Base-by-base conservation (phyloP, 2,888 invertebrate genomes). In the Cheilosia pagana region DNA sequence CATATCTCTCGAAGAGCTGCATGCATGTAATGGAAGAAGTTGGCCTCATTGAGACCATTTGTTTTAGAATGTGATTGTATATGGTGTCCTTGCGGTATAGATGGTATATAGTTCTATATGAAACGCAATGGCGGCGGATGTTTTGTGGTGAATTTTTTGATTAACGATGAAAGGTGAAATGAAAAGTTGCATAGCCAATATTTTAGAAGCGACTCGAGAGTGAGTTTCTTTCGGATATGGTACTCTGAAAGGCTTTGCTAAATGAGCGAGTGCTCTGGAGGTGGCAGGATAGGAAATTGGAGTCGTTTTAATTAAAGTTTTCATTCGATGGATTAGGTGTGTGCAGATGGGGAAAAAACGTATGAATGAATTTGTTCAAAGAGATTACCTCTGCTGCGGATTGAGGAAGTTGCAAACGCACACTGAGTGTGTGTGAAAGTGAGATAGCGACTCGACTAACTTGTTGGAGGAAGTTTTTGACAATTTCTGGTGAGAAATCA, bases 151-250 rank as follows among this genome's bases (percentile, higher is more conserved):
- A 78, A 68, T 79, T 74, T 74, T 79, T 83, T 83, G 83, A 83
- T 79, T 79, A 83, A 79, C 79, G 79, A 79, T 83, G 79, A 83
- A 79, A 83, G 79, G 83, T 83, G 68, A 74, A 74, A 79, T 74
- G 83, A 74, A 74, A 83, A 68, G 83, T 74, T 79, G 68, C 57
- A 59, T 68, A 72, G 74, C 68, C 41, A 79, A 60, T 71, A 65
- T 45, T 65, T 71, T 39, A 68, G 59, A 43, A 48, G 28, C 19
- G 41, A 35, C 39, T 43, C 43, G 25, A 25, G 50, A 41, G 52
- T 60, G 50, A 59, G 60, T 60, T 62, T 52, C 12, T 1, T 35
- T 35, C 19, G 16, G 3, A 12, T 12, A 48, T 23, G n/a, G 3
- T 23, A n/a, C 25, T 39, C 28, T 14, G 8, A 31, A 16, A 16